Base-by-base conservation (phyloP, 2,797 vertebrate genomes). In the Coregonus ussuriensis region DNA sequence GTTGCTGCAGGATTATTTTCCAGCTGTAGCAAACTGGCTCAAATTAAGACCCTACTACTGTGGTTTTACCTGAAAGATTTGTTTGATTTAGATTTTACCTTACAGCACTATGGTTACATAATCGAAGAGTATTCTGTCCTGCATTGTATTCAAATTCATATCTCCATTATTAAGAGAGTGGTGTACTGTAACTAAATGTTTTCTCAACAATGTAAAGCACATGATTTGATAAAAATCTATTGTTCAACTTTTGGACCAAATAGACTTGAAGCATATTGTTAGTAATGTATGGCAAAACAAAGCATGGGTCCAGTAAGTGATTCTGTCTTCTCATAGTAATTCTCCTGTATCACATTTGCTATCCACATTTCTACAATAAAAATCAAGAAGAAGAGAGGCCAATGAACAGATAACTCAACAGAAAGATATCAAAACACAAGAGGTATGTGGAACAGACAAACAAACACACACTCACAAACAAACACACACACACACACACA, bases 391-490 rank as follows among this genome's bases (percentile, higher is more conserved):
- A 68, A 59, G 16, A 68, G 21, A 59, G 51, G 35, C 31, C 35
- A 76, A 72, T 14, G 84, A 83, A 77, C 88, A 85, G 53, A 77
- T 63, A 88, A 92, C 84, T 89, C 74, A 91, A 92, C 85, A 89
- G 73, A 91, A 90, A 85, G 63, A 90, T 83, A 79, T 82, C 75
- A 51, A 74, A 85, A 89, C 78, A 87, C 35, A 87, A 84, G 84
- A 88, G 75, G 85, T 87, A 90, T 88, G 86, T 87, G 79, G 82
- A 79, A 83, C 65, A 86, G 78, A 68, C 53, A 70, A 68, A 71
- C 53, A 51, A 69, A 41, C 41, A 41, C 37, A 41, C 37, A 41
- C 37, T 7, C 37, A 2, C 7, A 41, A 6, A 41, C 37, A 2
- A 6, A 41, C 6, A 0, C 7, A 9, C 41, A 33, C 31, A 33